These are phyloP conservation scores for Girardinichthys multiradiatus DNA, from an alignment of 2,113 vertebrate genomes.

Conservation along the genomic window DNA sequence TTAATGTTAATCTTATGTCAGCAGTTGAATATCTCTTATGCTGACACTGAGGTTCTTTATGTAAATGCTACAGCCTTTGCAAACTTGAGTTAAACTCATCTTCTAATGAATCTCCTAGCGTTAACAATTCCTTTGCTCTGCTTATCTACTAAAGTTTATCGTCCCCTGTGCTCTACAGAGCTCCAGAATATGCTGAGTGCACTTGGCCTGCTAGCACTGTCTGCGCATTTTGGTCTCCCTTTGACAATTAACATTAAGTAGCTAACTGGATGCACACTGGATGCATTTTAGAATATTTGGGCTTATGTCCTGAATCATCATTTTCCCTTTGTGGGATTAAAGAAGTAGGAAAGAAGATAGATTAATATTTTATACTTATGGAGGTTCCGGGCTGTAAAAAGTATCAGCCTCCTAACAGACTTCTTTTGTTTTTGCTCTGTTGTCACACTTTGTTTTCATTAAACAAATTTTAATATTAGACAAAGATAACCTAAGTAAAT, in stretches of 20 bases:
- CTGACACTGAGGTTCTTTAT: constrained; percentile 47
- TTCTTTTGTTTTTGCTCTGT: background rate
- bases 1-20: constrained; percentile 40
- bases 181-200: constrained; percentile 60
- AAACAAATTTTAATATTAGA: too few species aligned
- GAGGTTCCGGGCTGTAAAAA: background rate
- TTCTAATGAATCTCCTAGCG: constrained; percentile 39
- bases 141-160: constrained; percentile 55
- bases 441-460: background rate
- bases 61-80: constrained; percentile 36
- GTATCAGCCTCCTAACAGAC: background rate
- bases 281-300: constrained; percentile 32
- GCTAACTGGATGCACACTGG: constrained; percentile 31
- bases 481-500: too few species aligned
- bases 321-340: constrained; percentile 22
- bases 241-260: constrained; percentile 54
- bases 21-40: constrained; percentile 51
- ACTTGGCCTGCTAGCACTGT: constrained; percentile 49
- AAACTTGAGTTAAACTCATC: constrained; percentile 31
- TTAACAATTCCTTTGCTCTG: constrained; percentile 50
- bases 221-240: constrained; percentile 44
- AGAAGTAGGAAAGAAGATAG: constrained; percentile 14
- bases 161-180: constrained; percentile 39
- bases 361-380: constrained; percentile 5
- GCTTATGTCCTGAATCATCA: constrained; percentile 32